Percentiles rank a stretch among this genome's conserved stretches.
These are phyloP conservation scores for Hyalella azteca DNA, from an alignment of 2,888 invertebrate genomes.

Conservation along the genomic window DNA sequence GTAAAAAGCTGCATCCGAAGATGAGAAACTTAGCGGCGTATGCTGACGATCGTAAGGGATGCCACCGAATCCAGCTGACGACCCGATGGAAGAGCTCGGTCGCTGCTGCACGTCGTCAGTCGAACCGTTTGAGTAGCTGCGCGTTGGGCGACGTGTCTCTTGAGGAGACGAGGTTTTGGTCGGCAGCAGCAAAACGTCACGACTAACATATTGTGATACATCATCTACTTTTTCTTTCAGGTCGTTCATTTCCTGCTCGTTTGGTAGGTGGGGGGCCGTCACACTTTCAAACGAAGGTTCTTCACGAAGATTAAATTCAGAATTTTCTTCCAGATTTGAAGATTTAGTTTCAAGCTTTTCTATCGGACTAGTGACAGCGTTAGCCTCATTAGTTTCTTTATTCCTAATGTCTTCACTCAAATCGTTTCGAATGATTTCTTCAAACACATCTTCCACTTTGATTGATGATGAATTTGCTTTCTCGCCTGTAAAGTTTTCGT, in stretches of 20 bases:
- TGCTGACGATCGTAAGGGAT: slow-evolving; percentile 46
- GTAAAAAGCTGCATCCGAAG: slow-evolving; percentile 56
- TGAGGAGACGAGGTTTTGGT: not conserved
- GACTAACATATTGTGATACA: no score
- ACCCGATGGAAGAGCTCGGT: slow-evolving; percentile 42
- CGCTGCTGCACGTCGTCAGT: not conserved
- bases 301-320: not conserved
- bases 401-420: no score
- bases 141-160: not conserved
- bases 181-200: no score
- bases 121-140: not conserved
- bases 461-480: not conserved
- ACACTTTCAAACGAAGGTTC: not conserved
- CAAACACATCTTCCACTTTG: not conserved
- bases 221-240: not conserved
- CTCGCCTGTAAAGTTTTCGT: slow-evolving; percentile 6
- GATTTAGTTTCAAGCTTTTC: not conserved
- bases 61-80: slow-evolving; percentile 43
- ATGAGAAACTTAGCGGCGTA: slow-evolving; percentile 55
- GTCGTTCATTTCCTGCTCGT: not conserved
- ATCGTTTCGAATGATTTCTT: not conserved
- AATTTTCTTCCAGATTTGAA: not conserved
- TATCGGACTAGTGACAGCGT: not conserved
- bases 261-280: not conserved
- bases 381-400: not conserved